These are phyloP conservation scores for Muscicapa comitata DNA, from an alignment of 2,797 vertebrate species.

Conservation along the genomic window DNA sequence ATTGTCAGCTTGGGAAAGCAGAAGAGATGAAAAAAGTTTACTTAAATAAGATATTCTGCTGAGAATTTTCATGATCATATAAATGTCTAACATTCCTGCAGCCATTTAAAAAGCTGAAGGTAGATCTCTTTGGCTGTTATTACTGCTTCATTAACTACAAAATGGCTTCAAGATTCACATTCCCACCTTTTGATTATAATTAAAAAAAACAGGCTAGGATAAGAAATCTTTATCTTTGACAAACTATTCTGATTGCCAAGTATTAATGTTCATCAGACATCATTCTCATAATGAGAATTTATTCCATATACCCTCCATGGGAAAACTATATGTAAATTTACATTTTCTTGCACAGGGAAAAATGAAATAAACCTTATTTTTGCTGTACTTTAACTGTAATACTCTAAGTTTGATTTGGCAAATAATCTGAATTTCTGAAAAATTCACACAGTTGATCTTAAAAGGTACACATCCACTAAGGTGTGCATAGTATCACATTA, in stretches of 20 bases:
- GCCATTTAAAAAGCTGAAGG: conserved; percentile 6
- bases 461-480: background rate
- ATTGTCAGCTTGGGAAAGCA: background rate
- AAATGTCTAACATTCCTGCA: background rate
- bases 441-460: background rate
- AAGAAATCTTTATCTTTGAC: conserved; percentile 23
- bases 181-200: background rate
- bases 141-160: conserved; percentile 38
- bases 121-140: background rate
- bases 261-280: background rate
- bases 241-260: background rate
- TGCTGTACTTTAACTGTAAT: background rate
- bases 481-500: too few species aligned
- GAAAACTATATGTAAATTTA: background rate
- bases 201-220: conserved; percentile 2
- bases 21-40: background rate
- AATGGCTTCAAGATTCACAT: conserved; percentile 14
- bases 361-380: background rate
- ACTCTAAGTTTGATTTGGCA: background rate
- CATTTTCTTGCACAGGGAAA: background rate
- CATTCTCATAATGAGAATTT: background rate
- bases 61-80: background rate
- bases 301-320: background rate
- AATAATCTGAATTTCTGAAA: background rate
- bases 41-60: background rate